These are phyloP conservation scores for Clepsis dumicolana DNA, from an alignment of 2,888 invertebrate genomes.

Conservation along the genomic window DNA sequence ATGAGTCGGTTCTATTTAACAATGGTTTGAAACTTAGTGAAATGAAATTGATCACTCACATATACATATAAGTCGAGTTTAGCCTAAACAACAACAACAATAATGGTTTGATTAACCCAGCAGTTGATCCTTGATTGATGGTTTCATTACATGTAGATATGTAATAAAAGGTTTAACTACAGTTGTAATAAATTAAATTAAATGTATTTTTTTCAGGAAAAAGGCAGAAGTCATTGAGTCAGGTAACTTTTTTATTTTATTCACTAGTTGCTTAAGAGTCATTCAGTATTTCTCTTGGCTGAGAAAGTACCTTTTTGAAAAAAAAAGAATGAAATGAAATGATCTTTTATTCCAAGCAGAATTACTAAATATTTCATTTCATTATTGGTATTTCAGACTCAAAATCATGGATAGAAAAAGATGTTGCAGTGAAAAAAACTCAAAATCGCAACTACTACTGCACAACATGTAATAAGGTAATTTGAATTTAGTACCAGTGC, in stretches of 20 bases:
- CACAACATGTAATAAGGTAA: slow-evolving; percentile 32
- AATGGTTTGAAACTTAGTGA: not conserved
- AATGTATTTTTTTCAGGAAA: not conserved
- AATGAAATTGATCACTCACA: too few relatives aligned
- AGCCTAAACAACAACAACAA: too few relatives aligned
- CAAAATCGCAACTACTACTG: slow-evolving; percentile 18
- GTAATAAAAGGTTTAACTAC: too few relatives aligned
- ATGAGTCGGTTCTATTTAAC: slow-evolving; percentile 15
- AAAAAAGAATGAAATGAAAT: too few relatives aligned
- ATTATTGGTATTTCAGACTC: slow-evolving; percentile 38
- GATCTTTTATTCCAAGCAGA: too few relatives aligned
- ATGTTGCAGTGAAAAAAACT: slow-evolving; percentile 10
- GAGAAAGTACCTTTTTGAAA: too few relatives aligned
- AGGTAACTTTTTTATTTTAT: not conserved
- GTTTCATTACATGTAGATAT: too few relatives aligned
- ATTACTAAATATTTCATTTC: too few relatives aligned
- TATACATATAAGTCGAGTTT: too few relatives aligned
- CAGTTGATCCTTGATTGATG: too few relatives aligned
- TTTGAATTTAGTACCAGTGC: too few relatives aligned
- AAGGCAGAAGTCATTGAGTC: not conserved
- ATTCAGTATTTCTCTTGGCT: not conserved
- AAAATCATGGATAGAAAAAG: not conserved
- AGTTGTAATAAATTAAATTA: not conserved
- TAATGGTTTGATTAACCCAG: too few relatives aligned
- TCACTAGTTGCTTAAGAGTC: not conserved